Base-by-base conservation (phyloP, 2,113 vertebrate genomes). In the Xerus inauris region DNA sequence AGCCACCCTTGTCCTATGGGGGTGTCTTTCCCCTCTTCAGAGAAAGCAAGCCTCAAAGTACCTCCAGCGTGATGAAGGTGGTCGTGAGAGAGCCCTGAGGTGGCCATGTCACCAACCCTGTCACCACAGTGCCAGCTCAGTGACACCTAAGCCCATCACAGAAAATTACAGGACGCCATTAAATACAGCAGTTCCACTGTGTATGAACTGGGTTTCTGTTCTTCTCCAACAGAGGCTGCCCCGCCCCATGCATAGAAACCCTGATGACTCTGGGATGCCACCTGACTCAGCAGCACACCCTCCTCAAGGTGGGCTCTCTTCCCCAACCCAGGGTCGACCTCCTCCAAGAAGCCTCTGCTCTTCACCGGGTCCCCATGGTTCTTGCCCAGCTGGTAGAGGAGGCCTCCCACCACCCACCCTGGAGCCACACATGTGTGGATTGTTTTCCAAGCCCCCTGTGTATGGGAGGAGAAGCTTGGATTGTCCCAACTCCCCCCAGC, bases 401-500 rank as follows among this genome's bases (percentile, higher is more conserved):
- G 26, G 42, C 73, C 67, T 45, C 8, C 0, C 4, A 32, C n/a
- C 26, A 13, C 42, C 40, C 5, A 3, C 5, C 73, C 77, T 20
- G 20, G 42, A 24, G 20, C 42, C 69, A 35, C 5, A 20, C 0
- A 0, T 1, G 0, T 1, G 1, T 3, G 2, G 5, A 20, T 3
- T 82, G 40, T 47, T 73, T 42, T 72, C 30, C 57, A 51, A 20
- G 49, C n/a, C n/a, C 19, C 10, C 38, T 1, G 5, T 38, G 17
- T 32, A 69, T 8, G 42, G 38, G 28, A 8, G 30, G 17, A 59
- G 24, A 64, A 26, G 11, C 1, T 0, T 45, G 16, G 40, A 20
- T 17, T 42, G 7, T 54, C 76, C 22, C 14, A 35, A 40, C 54
- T n/a, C 62, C 42, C 76, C 67, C 28, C 22, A 75, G 59, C 3